Percentiles rank a stretch among this genome's conserved stretches.
Conservation (phyloP, 2,113 vertebrate genomes). For the Mola mola region DNA sequence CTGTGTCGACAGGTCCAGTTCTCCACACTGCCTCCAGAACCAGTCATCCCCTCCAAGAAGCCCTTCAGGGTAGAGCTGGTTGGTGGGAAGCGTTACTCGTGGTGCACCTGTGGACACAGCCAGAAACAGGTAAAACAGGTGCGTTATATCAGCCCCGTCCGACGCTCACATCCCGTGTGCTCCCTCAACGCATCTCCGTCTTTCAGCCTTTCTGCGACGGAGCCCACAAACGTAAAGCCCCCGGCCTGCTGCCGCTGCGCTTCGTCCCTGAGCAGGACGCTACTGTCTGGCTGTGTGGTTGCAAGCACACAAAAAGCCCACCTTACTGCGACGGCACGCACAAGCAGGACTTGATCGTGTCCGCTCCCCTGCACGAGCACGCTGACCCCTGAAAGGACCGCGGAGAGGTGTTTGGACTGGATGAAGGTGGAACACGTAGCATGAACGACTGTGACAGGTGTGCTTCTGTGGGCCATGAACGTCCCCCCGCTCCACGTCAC, state of each 20-base stretch:
- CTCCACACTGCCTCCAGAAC: conserved; percentile 45
- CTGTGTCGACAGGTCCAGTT: conserved; percentile 24
- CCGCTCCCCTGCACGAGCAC: conserved; percentile 23
- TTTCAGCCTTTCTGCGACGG: conserved; percentile 90
- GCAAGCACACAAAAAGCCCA: conserved; percentile 83
- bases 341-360: conserved; percentile 69
- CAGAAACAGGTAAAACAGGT: conserved; percentile 81
- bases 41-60: conserved; percentile 80
- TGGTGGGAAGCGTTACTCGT: conserved; percentile 83
- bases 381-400: conserved; percentile 9
- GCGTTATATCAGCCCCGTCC: background rate
- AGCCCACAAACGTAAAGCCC: conserved; percentile 77
- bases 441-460: too few relatives aligned
- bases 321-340: conserved; percentile 89
- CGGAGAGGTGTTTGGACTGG: background rate
- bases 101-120: conserved; percentile 89
- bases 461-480: too few relatives aligned
- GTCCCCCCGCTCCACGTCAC: too few relatives aligned
- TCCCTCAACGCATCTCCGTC: background rate
- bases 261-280: conserved; percentile 76
- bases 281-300: conserved; percentile 81
- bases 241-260: conserved; percentile 76
- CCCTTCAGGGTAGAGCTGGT: conserved; percentile 84
- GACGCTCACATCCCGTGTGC: accelerated
- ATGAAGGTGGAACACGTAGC: too few relatives aligned